phyloP scores from a whole-genome alignment of 2,888 invertebrate genomes.

The Serrognathus titanus region DNA sequence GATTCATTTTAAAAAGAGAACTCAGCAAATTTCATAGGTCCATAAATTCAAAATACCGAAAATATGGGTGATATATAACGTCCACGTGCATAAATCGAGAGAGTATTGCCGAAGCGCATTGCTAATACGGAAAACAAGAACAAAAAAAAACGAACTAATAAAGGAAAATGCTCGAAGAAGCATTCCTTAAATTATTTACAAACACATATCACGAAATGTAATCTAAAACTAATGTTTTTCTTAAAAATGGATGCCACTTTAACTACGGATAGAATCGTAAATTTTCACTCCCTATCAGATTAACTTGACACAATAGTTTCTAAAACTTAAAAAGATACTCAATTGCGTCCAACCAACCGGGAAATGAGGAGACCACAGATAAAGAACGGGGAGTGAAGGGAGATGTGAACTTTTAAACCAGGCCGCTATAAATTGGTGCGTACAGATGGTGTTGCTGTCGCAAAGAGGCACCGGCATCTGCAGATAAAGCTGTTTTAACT shows the following conservation, averaged over 20 bases:
- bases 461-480: conserved; percentile 44
- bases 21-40: too few relatives aligned
- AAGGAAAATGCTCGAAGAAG: too few relatives aligned
- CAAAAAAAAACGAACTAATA: too few relatives aligned
- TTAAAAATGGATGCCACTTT: conserved; percentile 15
- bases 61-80: too few relatives aligned
- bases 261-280: conserved; percentile 32
- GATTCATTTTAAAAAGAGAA: too few relatives aligned
- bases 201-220: neutral
- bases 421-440: conserved; percentile 45
- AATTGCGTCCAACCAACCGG: conserved; percentile 48
- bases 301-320: conserved; percentile 50
- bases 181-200: neutral
- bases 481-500: conserved; percentile 47
- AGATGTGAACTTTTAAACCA: conserved; percentile 47
- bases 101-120: too few relatives aligned
- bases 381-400: conserved; percentile 32
- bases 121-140: too few relatives aligned
- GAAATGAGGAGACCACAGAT: conserved; percentile 48
- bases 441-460: conserved; percentile 47
- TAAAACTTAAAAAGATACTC: conserved; percentile 50
- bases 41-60: too few relatives aligned
- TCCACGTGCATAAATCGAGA: too few relatives aligned
- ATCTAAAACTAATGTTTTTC: neutral
- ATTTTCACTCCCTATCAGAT: conserved; percentile 45